phyloP scores from a whole-genome alignment of 2,113 vertebrate genomes.

The Trinectes maculatus region DNA sequence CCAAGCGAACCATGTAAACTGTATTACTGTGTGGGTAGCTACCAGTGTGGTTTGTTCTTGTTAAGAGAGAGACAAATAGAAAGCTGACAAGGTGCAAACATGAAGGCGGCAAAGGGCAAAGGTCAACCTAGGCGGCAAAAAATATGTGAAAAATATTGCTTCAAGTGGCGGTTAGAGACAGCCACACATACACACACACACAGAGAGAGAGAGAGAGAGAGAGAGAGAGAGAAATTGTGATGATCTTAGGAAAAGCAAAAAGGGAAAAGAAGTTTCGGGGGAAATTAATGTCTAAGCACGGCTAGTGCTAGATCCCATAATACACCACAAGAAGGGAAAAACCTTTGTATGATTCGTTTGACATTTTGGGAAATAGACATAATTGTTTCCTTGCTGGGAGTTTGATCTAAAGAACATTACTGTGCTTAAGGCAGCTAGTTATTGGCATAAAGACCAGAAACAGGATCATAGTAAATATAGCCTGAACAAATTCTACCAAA shows the following conservation, averaged over 20 bases:
- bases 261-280: neutral
- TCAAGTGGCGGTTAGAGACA: conserved; percentile 10
- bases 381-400: neutral
- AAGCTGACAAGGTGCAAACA: conserved; percentile 13
- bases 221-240: neutral
- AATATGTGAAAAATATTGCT: conserved; percentile 23
- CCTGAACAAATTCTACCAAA: neutral
- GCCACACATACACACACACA: neutral
- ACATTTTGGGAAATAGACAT: neutral
- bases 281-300: neutral
- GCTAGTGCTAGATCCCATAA: neutral
- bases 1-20: conserved; percentile 52
- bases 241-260: conserved; percentile 5
- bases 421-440: too few relatives aligned
- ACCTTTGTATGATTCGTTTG: conserved; percentile 1
- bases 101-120: conserved; percentile 31
- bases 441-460: neutral
- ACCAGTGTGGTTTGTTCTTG: conserved; percentile 35
- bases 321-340: neutral
- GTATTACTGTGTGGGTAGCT: conserved; percentile 44
- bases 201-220: neutral
- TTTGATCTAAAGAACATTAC: neutral
- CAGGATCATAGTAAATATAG: neutral
- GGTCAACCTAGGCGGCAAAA: conserved; percentile 18
- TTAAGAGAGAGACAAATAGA: conserved; percentile 32